Conservation (phyloP, 2,888 invertebrate species). For the Chaetogeoica ovagalla region DNA sequence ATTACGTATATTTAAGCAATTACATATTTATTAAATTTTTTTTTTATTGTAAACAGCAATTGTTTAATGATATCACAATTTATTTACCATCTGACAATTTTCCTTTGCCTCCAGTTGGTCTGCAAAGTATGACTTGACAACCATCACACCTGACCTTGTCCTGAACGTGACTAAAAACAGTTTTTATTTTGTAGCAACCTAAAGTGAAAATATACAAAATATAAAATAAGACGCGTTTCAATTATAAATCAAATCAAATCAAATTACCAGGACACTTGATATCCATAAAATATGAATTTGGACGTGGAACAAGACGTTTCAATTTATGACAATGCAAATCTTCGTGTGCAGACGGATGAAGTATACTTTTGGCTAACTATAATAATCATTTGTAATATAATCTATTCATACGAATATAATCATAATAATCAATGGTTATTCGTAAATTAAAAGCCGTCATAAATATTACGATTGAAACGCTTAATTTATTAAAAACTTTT, state of each 20-base stretch:
- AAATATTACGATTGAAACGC: too few species aligned
- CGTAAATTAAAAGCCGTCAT: too few species aligned
- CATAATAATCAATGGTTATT: too few species aligned
- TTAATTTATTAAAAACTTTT: too few species aligned
- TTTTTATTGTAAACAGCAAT: too few species aligned
- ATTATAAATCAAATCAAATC: background rate
- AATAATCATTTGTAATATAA: background rate
- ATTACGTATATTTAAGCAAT: background rate
- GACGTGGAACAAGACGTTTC: slow-evolving; percentile 96
- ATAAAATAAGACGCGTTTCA: background rate
- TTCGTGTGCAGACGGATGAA: slow-evolving; percentile 91
- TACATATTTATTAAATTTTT: too few species aligned
- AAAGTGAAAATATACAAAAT: slow-evolving; percentile 55
- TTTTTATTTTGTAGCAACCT: slow-evolving; percentile 97
- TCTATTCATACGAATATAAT: too few species aligned
- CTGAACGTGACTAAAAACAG: slow-evolving; percentile 98
- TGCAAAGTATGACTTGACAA: slow-evolving; percentile 95
- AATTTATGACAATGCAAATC: slow-evolving; percentile 94
- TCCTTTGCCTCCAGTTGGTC: slow-evolving; percentile 97
- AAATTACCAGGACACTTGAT: slow-evolving; percentile 90
- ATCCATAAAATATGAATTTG: slow-evolving; percentile 99
- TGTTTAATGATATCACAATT: background rate
- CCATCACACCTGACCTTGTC: slow-evolving; percentile 97
- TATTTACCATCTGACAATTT: slow-evolving; percentile 84
- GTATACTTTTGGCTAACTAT: slow-evolving; percentile 86